phyloP scores from a whole-genome alignment of 1,140 invertebrate genomes.

The Diabrotica undecimpunctata region DNA sequence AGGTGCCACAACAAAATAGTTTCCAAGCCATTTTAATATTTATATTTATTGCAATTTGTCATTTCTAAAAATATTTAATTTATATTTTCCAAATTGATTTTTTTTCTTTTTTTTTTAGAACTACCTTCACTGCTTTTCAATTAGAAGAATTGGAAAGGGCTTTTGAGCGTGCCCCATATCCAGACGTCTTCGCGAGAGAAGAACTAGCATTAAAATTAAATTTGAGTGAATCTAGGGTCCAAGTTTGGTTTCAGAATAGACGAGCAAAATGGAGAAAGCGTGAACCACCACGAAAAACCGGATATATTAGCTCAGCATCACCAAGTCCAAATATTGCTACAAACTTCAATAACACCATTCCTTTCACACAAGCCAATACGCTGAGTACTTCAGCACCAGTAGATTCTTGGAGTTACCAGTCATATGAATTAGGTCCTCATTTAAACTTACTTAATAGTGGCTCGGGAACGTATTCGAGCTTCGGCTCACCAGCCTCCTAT shows the following conservation, averaged over 20 bases:
- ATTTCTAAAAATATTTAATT: no score
- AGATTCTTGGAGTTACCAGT: slow-evolving; percentile 74
- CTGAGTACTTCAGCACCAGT: slow-evolving; percentile 59
- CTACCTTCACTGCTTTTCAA: slow-evolving; percentile 94
- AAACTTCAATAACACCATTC: slow-evolving; percentile 60
- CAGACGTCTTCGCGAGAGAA: slow-evolving; percentile 93
- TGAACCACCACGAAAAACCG: slow-evolving; percentile 92
- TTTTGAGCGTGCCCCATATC: slow-evolving; percentile 92
- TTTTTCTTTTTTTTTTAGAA: slow-evolving; percentile 58
- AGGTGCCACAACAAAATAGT: no score
- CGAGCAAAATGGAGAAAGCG: slow-evolving; percentile 97
- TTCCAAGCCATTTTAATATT: no score
- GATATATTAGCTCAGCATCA: slow-evolving; percentile 46
- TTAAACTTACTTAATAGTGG: slow-evolving; percentile 67
- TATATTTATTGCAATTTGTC: no score
- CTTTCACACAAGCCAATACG: slow-evolving; percentile 63
- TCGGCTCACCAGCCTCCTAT: slow-evolving; percentile 49
- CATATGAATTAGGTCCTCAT: slow-evolving; percentile 70
- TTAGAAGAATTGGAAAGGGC: slow-evolving; percentile 91
- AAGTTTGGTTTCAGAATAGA: slow-evolving; percentile 93
- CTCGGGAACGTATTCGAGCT: slow-evolving; percentile 61
- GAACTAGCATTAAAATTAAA: slow-evolving; percentile 87
- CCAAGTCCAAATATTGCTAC: slow-evolving; percentile 57
- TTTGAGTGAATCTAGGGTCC: slow-evolving; percentile 89
- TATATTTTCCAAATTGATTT: no score